These are phyloP conservation scores for Drosophila willistoni DNA, from an alignment of 1,140 invertebrate species.

Conservation along the genomic window DNA sequence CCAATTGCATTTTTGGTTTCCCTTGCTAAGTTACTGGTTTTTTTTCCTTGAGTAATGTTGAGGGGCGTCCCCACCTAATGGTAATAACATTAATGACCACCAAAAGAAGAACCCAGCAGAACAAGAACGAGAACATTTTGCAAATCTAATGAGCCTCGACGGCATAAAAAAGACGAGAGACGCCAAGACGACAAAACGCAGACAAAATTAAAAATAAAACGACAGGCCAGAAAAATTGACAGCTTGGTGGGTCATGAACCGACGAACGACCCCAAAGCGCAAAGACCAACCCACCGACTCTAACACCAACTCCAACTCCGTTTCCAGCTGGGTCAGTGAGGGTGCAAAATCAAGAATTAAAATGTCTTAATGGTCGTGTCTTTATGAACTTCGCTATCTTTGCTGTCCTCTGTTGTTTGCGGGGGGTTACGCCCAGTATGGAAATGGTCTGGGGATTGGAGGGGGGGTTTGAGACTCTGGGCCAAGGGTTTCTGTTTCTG, in stretches of 20 bases:
- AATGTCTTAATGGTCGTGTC: constrained; percentile 76
- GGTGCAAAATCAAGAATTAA: constrained; percentile 82
- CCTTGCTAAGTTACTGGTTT: background rate
- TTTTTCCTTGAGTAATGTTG: background rate
- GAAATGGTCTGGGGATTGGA: background rate
- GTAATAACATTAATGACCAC: constrained; percentile 80
- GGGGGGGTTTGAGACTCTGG: constrained; percentile 12
- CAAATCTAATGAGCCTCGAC: constrained; percentile 82
- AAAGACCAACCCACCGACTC: background rate
- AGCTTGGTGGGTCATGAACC: constrained; percentile 58
- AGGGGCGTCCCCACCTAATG: constrained; percentile 1
- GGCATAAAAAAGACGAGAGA: constrained; percentile 67
- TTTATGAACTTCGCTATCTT: constrained; percentile 58
- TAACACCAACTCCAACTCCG: background rate
- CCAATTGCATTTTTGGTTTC: constrained; percentile 61
- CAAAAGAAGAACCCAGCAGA: constrained; percentile 26
- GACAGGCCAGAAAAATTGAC: constrained; percentile 56
- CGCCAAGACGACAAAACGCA: constrained; percentile 22
- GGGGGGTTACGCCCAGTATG: background rate
- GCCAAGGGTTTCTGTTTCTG: constrained; percentile 10
- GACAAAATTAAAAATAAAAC: constrained; percentile 72
- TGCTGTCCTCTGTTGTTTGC: constrained; percentile 21
- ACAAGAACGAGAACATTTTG: constrained; percentile 66
- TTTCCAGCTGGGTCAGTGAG: constrained; percentile 40
- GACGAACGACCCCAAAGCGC: constrained; percentile 7